phyloP scores from a whole-genome alignment of 2,797 vertebrate genomes.

The Enoplosus armatus region DNA sequence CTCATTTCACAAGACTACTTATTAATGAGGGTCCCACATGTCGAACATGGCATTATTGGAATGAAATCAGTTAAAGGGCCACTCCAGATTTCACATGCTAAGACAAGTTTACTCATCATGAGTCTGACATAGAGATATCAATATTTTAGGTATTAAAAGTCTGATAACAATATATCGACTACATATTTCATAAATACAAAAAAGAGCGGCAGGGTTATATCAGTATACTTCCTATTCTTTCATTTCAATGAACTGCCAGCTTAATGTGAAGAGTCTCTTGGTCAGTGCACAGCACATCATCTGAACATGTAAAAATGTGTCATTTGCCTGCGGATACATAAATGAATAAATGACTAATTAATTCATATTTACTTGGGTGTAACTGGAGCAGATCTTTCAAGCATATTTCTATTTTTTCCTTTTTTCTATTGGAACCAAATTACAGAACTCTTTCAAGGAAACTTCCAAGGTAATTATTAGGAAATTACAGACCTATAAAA shows the following conservation, averaged over 20 bases:
- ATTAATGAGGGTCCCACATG: neutral
- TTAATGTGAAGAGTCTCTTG: neutral
- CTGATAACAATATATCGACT: too few species aligned
- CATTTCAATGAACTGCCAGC: neutral
- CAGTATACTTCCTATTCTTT: neutral
- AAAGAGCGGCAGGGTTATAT: neutral
- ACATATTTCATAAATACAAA: too few species aligned
- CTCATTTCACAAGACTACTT: neutral
- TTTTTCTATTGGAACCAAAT: neutral
- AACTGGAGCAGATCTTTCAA: neutral
- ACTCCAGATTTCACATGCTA: neutral
- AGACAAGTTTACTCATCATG: too few species aligned
- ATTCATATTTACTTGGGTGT: neutral
- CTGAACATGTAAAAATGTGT: neutral
- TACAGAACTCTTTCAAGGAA: neutral
- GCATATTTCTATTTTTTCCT: neutral
- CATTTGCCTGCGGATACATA: neutral
- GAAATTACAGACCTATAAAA: neutral
- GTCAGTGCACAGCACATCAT: neutral
- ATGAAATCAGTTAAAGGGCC: neutral
- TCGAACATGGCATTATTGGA: too few species aligned
- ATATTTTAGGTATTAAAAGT: too few species aligned
- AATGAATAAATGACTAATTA: neutral
- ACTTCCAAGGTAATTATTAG: neutral
- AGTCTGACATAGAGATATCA: too few species aligned